A percentile compares a stretch with the other conserved stretches of the same genome.
Conservation (phyloP, 2,113 vertebrate species). For the Tricholaema leucomelas region DNA sequence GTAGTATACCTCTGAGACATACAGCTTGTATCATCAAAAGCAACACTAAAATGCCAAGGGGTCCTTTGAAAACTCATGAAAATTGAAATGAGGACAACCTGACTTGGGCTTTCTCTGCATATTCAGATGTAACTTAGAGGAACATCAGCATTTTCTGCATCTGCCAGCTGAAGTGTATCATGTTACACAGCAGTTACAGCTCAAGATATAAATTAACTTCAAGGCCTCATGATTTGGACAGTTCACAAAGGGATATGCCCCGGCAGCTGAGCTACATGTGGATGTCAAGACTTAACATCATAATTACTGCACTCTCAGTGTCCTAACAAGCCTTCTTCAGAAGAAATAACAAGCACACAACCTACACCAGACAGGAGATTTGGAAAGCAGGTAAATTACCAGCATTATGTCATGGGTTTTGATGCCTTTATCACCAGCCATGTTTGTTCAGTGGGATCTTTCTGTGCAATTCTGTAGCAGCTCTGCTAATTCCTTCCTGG, state of each 20-base stretch:
- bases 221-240: not conserved
- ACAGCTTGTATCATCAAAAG: not conserved
- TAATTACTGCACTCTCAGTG: not conserved
- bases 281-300: not conserved
- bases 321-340: not conserved
- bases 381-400: not conserved
- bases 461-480: accelerated
- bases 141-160: not conserved
- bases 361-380: not conserved
- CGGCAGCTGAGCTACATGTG: not conserved
- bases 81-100: not conserved
- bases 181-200: not conserved
- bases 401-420: not conserved
- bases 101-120: not conserved
- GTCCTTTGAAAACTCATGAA: not conserved
- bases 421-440: not conserved
- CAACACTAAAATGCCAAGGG: not conserved
- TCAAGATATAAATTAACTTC: constrained; percentile 41
- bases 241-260: constrained; percentile 10
- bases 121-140: not conserved
- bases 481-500: not conserved
- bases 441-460: accelerated
- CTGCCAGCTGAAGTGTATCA: constrained; percentile 2
- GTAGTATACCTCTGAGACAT: not conserved
- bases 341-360: not conserved